Evolutionary conservation across 1,140 invertebrate species (phyloP), one percentile per base, ranked within the genome.

Genomic region (Coenobita brevimanus): DNA sequence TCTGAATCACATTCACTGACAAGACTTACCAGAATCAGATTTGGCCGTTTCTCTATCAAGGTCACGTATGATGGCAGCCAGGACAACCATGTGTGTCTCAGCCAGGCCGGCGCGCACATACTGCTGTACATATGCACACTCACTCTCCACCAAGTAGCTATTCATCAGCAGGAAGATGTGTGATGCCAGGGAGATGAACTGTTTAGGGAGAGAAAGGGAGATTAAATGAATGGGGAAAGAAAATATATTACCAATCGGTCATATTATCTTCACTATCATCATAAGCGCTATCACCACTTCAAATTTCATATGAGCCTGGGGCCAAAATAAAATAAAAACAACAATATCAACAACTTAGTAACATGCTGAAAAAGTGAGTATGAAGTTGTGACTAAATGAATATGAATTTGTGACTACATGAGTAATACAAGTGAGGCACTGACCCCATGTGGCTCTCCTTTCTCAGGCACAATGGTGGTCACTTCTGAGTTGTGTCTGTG

Each of bases 381-480:
- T n/a, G n/a, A n/a, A n/a, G n/a, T n/a, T n/a, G n/a, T n/a, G n/a
- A n/a, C n/a, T n/a, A n/a, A n/a, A n/a, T n/a, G n/a, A n/a, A n/a
- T n/a, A n/a, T n/a, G n/a, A n/a, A n/a, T n/a, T n/a, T n/a, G n/a
- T n/a, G n/a, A n/a, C n/a, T n/a, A n/a, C n/a, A n/a, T n/a, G n/a
- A n/a, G n/a, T n/a, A n/a, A n/a, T n/a, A n/a, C n/a, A n/a, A n/a
- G n/a, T n/a, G n/a, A n/a, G n/a, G n/a, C n/a, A 94, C 94, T 94
- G 94, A 96, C 96, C 79, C 96, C 96, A 92, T 98, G 96, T 10
- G 97, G 97, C 92, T 98, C 97, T 83, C 96, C 95, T 92, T 97
- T 97, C 91, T 98, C 97, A 1, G 97, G 97, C 81, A 98, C 96
- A 64, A 97, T 94, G 50, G 94, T 94, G 3, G 83, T 92, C 67